Evolutionary conservation across 2,888 invertebrate genomes (phyloP).

Genomic region (Marronus borbonicus): DNA sequence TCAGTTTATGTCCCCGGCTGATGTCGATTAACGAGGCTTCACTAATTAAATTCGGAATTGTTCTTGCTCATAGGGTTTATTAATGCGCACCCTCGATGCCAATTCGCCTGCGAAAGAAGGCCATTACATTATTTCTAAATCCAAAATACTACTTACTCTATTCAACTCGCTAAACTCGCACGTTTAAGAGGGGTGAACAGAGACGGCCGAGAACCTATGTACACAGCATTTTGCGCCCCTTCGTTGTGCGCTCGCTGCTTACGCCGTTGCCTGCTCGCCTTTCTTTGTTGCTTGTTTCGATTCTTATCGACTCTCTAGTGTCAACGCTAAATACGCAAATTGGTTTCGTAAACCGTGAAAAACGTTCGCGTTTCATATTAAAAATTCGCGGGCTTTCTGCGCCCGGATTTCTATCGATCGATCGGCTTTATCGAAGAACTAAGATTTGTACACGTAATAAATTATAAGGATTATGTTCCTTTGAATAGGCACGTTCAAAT

Average conservation of each 20-base stretch:
- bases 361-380: constrained; percentile 34
- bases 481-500: no score
- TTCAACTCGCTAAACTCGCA: neutral
- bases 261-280: neutral
- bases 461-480: no score
- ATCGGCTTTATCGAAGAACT: no score
- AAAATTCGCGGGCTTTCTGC: neutral
- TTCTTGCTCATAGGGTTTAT: constrained; percentile 40
- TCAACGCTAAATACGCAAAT: constrained; percentile 40
- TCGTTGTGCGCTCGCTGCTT: neutral
- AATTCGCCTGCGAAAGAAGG: constrained; percentile 33
- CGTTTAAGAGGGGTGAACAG: neutral
- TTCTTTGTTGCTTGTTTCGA: constrained; percentile 26
- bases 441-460: no score
- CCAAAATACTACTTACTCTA: constrained; percentile 11
- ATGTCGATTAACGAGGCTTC: constrained; percentile 45
- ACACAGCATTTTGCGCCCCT: neutral
- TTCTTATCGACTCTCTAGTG: constrained; percentile 38
- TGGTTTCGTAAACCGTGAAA: constrained; percentile 42
- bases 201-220: neutral
- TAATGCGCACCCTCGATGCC: constrained; percentile 36
- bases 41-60: constrained; percentile 45
- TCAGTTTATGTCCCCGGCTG: constrained; percentile 22
- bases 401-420: no score
- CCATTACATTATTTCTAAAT: constrained; percentile 38